Evolutionary conservation across 2,113 vertebrate species (phyloP), one percentile per base, ranked within the genome.

Genomic region (Megaceryle maxima): DNA sequence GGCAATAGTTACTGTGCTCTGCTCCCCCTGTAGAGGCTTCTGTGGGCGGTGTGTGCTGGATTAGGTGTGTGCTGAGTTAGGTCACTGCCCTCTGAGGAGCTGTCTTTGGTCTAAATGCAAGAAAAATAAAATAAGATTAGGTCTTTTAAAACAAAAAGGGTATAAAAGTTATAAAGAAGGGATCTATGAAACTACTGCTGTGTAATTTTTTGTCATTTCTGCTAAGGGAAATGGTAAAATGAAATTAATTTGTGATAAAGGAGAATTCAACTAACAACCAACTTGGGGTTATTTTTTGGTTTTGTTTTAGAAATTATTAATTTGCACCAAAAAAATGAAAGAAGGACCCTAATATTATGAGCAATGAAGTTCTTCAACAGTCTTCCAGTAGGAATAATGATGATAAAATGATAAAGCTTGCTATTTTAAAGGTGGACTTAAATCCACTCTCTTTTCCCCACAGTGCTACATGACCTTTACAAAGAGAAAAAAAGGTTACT

Each of bases 51-150:
- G 16, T 55, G 21, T 59, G 37, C n/a, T 5, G 10, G 43, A 15
- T 39, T 6, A 24, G 37, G 16, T 39, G 44, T 22, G 48, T 56
- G 50, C n/a, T 3, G 2, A 16, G 50, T 64, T 22, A 43, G 33
- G 43, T 64, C 26, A 46, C 43, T 1, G 0, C 0, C 0, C 37
- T 76, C 63, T 48, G 63, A 60, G 35, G 29, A 73, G 33, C 35
- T 85, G 28, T 12, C 70, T 95, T 79, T 72, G 12, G n/a, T 64
- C 46, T 72, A 39, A 22, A 86, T 75, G 17, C 53, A 66, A 73
- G 62, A 73, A 79, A 80, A 83, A 46, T 60, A 9, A 59, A 59
- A 13, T 19, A 16, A 82, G 11, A 25, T 46, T 57, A 16, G 17
- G 16, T 57, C 10, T 90, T 82, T 66, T 64, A 76, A 35, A 11